A percentile compares a stretch with the other conserved stretches of the same genome.
Evolutionary conservation across 2,113 vertebrate species (phyloP).

Genomic region (Thomomys bottae): DNA sequence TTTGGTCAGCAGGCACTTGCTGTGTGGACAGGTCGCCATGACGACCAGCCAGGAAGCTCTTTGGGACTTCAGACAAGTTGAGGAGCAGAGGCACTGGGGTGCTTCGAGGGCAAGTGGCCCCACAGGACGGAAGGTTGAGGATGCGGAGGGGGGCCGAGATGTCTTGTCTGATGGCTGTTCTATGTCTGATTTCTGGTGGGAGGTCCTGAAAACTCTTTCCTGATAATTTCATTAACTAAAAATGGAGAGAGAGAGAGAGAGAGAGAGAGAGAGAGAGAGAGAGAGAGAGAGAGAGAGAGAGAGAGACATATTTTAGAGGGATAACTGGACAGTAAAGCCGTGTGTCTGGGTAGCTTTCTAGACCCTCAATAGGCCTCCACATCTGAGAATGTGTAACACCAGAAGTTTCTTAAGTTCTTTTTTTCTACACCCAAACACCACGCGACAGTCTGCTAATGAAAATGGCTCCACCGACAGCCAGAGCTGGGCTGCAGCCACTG

Average conservation of each 20-base stretch:
- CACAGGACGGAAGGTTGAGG: slow-evolving; percentile 77
- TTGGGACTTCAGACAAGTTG: slow-evolving; percentile 9
- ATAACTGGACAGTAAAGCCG: background rate
- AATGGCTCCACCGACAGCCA: background rate
- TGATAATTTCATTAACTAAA: slow-evolving; percentile 99
- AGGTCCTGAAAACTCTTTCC: slow-evolving; percentile 97
- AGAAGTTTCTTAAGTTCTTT: background rate
- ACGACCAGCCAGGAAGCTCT: slow-evolving; percentile 75
- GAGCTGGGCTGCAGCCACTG: background rate
- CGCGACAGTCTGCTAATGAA: background rate
- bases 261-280: background rate
- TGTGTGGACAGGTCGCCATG: slow-evolving; percentile 65
- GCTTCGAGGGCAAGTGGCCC: slow-evolving; percentile 72
- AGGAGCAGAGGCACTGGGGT: slow-evolving; percentile 79
- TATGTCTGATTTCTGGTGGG: slow-evolving; percentile 94
- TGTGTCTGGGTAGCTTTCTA: background rate
- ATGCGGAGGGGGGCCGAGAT: slow-evolving; percentile 74
- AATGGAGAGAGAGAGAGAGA: slow-evolving; percentile 74
- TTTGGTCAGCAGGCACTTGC: slow-evolving; percentile 79
- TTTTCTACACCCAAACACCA: background rate
- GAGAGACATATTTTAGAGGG: slow-evolving; percentile 42
- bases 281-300: slow-evolving; percentile 31
- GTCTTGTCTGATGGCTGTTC: slow-evolving; percentile 81
- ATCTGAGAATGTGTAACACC: background rate
- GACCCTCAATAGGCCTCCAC: background rate